phyloP scores from a whole-genome alignment of 2,113 vertebrate species.

The Pao palembangensis region DNA sequence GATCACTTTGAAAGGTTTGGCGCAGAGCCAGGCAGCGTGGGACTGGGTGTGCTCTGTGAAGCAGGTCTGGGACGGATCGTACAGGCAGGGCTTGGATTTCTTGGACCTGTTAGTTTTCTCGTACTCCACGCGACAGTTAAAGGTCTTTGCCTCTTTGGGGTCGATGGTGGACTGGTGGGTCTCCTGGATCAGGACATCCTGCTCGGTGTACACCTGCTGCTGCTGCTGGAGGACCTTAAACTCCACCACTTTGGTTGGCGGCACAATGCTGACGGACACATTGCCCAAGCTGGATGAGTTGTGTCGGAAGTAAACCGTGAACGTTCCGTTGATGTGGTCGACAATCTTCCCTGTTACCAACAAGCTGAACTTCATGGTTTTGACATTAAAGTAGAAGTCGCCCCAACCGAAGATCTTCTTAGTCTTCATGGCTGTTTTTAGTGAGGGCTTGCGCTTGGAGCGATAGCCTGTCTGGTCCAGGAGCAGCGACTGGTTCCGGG shows the following conservation, averaged over 20 bases:
- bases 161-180: slow-evolving; percentile 83
- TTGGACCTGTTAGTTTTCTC: slow-evolving; percentile 94
- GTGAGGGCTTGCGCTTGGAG: slow-evolving; percentile 83
- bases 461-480: slow-evolving; percentile 77
- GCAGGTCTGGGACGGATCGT: slow-evolving; percentile 93
- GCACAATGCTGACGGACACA: slow-evolving; percentile 91
- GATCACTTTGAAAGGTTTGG: slow-evolving; percentile 99
- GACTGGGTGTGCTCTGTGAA: slow-evolving; percentile 97
- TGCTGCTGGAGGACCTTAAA: slow-evolving; percentile 85
- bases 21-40: slow-evolving; percentile 93
- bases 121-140: slow-evolving; percentile 95
- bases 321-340: slow-evolving; percentile 96
- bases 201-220: slow-evolving; percentile 81
- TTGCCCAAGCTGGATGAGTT: slow-evolving; percentile 94
- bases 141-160: slow-evolving; percentile 84
- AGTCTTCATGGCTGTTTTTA: slow-evolving; percentile 84
- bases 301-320: slow-evolving; percentile 96
- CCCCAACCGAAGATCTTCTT: slow-evolving; percentile 99
- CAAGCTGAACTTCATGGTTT: slow-evolving; percentile 87
- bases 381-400: slow-evolving; percentile 96
- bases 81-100: slow-evolving; percentile 92
- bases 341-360: slow-evolving; percentile 86
- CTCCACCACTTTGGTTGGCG: slow-evolving; percentile 87
- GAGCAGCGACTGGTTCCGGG: slow-evolving; percentile 75
- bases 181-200: slow-evolving; percentile 79